A percentile compares a stretch with the other conserved stretches of the same genome.
phyloP scores from a whole-genome alignment of 2,888 invertebrate genomes.

The Eutolmus rufibarbis region DNA sequence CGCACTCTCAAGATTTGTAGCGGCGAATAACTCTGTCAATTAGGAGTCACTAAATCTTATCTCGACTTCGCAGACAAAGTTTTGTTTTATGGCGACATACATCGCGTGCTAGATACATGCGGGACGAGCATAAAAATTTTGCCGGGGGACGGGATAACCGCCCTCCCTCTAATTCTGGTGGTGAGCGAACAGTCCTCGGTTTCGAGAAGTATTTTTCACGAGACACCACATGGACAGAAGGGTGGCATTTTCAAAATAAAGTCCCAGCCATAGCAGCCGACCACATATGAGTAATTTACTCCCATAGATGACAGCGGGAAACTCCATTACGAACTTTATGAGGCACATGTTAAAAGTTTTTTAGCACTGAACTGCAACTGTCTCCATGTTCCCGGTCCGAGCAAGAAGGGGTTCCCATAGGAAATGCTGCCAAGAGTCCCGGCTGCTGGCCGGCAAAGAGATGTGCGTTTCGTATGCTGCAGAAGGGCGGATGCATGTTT shows the following conservation, averaged over 20 bases:
- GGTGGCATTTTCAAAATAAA: not conserved
- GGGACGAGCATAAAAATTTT: not conserved
- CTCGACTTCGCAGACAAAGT: not conserved
- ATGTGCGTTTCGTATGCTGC: not conserved
- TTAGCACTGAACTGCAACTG: slow-evolving; percentile 6
- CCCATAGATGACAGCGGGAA: slow-evolving; percentile 8
- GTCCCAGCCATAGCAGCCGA: not conserved
- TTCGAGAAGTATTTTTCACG: not conserved
- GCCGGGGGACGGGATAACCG: not conserved
- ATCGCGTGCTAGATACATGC: not conserved
- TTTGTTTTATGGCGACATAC: not conserved
- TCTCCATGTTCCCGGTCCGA: not conserved
- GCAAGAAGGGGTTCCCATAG: not conserved
- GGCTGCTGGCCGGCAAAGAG: not conserved
- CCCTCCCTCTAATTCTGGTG: not conserved
- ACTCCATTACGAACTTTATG: slow-evolving; percentile 17
- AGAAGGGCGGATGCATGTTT: not conserved
- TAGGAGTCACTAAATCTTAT: slow-evolving; percentile 8
- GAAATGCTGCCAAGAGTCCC: slow-evolving; percentile 1
- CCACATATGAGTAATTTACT: slow-evolving; percentile 17
- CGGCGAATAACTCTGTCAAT: not conserved
- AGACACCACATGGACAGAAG: not conserved
- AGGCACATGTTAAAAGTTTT: slow-evolving; percentile 14
- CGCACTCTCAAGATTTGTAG: not conserved
- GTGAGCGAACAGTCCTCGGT: not conserved